Evolutionary conservation across 2,797 vertebrate genomes (phyloP).

Genomic region (Zalophus californianus): DNA sequence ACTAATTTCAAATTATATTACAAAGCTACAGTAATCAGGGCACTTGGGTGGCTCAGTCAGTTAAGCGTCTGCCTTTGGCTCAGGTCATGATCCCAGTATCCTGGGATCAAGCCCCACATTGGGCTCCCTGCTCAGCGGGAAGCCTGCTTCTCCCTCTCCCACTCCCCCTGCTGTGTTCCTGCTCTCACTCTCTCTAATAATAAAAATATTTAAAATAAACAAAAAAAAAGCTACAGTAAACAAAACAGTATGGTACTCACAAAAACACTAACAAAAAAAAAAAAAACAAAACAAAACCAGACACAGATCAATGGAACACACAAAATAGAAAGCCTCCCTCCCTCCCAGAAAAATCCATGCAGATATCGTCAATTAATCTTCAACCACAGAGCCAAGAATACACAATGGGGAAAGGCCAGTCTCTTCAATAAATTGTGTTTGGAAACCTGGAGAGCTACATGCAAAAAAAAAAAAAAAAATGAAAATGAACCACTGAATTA

Average conservation of each 20-base stretch:
- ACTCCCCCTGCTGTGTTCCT: too few relatives aligned
- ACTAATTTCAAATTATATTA: background rate
- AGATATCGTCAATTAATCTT: background rate
- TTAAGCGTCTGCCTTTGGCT: too few relatives aligned
- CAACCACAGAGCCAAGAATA: background rate
- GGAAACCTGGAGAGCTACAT: background rate
- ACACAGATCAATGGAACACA: background rate
- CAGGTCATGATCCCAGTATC: too few relatives aligned
- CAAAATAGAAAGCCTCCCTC: background rate
- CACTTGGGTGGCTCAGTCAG: too few relatives aligned
- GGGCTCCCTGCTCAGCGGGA: too few relatives aligned
- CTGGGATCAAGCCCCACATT: too few relatives aligned
- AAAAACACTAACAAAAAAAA: background rate
- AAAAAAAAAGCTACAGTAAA: background rate
- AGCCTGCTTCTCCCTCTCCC: too few relatives aligned
- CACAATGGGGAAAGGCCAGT: background rate
- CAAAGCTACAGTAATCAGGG: background rate
- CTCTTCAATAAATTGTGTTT: background rate
- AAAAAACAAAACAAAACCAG: background rate
- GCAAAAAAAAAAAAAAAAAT: background rate
- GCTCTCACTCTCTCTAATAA: too few relatives aligned
- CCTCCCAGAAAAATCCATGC: background rate
- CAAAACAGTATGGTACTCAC: background rate
- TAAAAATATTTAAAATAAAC: too few relatives aligned
- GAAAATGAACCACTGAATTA: background rate